Conservation (phyloP, 2,797 vertebrate genomes). For the Chrysocyon brachyurus region DNA sequence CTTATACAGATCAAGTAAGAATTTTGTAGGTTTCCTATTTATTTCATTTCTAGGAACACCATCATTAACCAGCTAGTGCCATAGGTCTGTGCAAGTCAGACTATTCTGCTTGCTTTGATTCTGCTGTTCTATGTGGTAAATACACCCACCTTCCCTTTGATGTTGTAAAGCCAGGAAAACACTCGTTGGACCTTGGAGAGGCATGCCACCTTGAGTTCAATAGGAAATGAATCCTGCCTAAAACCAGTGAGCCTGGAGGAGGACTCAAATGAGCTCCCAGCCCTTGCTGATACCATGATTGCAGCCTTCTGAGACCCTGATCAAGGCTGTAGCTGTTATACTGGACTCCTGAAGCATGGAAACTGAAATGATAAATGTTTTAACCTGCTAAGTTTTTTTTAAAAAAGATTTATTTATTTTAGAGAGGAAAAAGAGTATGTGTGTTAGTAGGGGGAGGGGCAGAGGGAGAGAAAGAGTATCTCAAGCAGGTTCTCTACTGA, state of each 20-base stretch:
- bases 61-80: background rate
- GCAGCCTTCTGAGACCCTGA: background rate
- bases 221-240: background rate
- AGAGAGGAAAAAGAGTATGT: background rate
- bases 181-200: background rate
- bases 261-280: background rate
- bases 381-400: background rate
- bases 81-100: background rate
- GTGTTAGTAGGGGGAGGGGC: background rate
- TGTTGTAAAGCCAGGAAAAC: background rate
- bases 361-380: background rate
- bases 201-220: background rate
- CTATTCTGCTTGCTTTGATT: background rate
- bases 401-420: background rate
- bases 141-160: background rate
- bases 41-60: background rate
- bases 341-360: background rate
- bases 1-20: background rate
- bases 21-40: background rate
- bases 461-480: background rate
- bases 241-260: background rate
- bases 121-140: background rate
- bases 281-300: too few species aligned
- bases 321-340: background rate
- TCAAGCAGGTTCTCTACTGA: background rate